phyloP scores from a whole-genome alignment of 2,797 vertebrate species.

The Takifugu ocellatus region DNA sequence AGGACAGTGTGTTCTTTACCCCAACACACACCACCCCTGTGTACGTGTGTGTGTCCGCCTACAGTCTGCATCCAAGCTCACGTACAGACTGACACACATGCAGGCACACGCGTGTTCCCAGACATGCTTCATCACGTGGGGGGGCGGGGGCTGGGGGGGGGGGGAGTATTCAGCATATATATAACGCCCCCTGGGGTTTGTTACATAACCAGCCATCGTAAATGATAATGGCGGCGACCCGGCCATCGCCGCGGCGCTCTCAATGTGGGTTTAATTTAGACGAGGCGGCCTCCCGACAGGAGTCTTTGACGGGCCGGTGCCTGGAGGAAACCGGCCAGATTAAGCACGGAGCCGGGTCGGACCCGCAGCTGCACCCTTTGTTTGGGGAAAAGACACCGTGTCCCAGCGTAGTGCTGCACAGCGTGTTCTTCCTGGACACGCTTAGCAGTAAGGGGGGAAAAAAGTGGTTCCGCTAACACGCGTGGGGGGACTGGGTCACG shows the following conservation, averaged over 20 bases:
- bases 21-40: constrained; percentile 23
- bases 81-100: constrained; percentile 14
- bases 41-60: constrained; percentile 26
- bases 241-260: constrained; percentile 27
- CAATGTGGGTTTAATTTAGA: constrained; percentile 57
- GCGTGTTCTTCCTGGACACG: not conserved
- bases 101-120: not conserved
- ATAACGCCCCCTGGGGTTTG: constrained; percentile 3
- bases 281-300: constrained; percentile 27
- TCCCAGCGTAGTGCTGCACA: not conserved
- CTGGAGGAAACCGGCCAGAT: constrained; percentile 32
- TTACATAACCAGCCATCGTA: constrained; percentile 32
- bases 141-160: no score
- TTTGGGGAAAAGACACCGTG: constrained; percentile 16
- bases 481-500: no score
- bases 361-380: constrained; percentile 44
- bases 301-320: constrained; percentile 37
- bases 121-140: no score
- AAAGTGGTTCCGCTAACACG: no score
- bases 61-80: constrained; percentile 22
- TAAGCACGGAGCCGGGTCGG: constrained; percentile 29
- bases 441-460: no score
- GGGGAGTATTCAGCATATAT: not conserved
- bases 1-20: constrained; percentile 48
- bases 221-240: constrained; percentile 9